Percentiles rank a stretch among this genome's conserved stretches.
These are phyloP conservation scores for Agrotis exclamationis DNA, from an alignment of 2,888 invertebrate genomes.

Conservation along the genomic window DNA sequence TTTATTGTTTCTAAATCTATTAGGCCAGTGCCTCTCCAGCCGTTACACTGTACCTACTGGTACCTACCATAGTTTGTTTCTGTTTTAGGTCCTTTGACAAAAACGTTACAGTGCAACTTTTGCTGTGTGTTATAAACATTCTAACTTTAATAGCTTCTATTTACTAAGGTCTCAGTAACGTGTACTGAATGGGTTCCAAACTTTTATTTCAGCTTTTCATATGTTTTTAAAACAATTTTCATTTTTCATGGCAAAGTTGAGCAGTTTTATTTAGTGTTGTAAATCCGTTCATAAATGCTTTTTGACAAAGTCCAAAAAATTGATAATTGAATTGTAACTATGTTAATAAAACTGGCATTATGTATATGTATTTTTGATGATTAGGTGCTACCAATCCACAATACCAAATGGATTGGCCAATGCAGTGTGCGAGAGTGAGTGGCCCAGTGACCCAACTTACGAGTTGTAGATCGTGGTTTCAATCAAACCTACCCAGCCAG, in stretches of 20 bases:
- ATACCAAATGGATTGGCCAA: too few relatives aligned
- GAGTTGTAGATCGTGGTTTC: too few relatives aligned
- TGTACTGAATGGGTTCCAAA: constrained; percentile 35
- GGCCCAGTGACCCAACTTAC: too few relatives aligned
- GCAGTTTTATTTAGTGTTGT: constrained; percentile 21
- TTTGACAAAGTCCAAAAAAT: too few relatives aligned
- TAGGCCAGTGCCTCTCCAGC: not conserved
- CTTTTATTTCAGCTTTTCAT: constrained; percentile 53
- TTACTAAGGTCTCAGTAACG: constrained; percentile 19
- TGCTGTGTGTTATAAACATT: constrained; percentile 25
- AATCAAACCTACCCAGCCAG: too few relatives aligned
- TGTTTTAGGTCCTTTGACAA: constrained; percentile 16
- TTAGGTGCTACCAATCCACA: too few relatives aligned
- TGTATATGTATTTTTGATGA: too few relatives aligned
- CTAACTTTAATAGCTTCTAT: constrained; percentile 40
- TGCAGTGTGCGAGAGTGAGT: too few relatives aligned
- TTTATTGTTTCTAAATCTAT: constrained; percentile 5
- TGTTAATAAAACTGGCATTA: too few relatives aligned
- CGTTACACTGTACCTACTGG: not conserved
- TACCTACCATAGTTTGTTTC: not conserved
- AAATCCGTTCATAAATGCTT: constrained; percentile 3
- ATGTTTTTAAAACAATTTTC: constrained; percentile 32
- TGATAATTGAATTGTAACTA: too few relatives aligned
- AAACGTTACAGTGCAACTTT: constrained; percentile 35
- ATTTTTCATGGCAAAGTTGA: constrained; percentile 36